Evolutionary conservation across 1,140 invertebrate species (phyloP), one percentile per base, ranked within the genome.

Genomic region (Pseudoatta argentina): DNA sequence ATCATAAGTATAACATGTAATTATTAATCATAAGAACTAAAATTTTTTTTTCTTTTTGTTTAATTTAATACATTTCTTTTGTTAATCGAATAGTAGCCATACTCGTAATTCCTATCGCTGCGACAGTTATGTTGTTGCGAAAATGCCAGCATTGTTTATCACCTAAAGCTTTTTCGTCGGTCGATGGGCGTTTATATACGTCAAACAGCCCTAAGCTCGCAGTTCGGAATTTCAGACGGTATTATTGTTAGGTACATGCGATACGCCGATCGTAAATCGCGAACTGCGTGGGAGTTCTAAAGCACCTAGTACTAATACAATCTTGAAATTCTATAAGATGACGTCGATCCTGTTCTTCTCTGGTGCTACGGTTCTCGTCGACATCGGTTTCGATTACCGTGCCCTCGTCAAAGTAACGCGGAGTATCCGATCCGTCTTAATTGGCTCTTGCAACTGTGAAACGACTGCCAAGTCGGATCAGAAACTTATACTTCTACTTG

Each of bases 391-490:
- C 88, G 85, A 76, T 89, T 88, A 86, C 71, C 79, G 64, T 63
- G 85, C 83, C 87, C 76, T 86, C 85, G 53, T 89, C 88, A 76
- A 51, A 69, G 71, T 88, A 81, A 67, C 75, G 64, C 64, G 27
- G 10, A 53, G 24, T 30, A 81, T 34, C 27, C 78, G 64, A 82
- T 64, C 59, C 71, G 72, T 85, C 72, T 91, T 86, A 88, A 61
- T 78, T 73, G 27, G 76, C 18, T 76, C 69, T 87, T 51, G 81
- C 57, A n/a, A 10, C 67, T 16, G 21, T n/a, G 21, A 34, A 73
- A 30, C 53, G 66, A 16, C 55, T 71, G 64, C 64, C 34, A 67
- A 39, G 14, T 59, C 18, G 66, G 53, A 72, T 61, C 64, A 7
- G 4, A 83, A 7, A 24, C 24, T 24, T 24, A 24, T 24, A 24